phyloP scores from a whole-genome alignment of 2,888 invertebrate species.

The Pachycephus smyrnensis region DNA sequence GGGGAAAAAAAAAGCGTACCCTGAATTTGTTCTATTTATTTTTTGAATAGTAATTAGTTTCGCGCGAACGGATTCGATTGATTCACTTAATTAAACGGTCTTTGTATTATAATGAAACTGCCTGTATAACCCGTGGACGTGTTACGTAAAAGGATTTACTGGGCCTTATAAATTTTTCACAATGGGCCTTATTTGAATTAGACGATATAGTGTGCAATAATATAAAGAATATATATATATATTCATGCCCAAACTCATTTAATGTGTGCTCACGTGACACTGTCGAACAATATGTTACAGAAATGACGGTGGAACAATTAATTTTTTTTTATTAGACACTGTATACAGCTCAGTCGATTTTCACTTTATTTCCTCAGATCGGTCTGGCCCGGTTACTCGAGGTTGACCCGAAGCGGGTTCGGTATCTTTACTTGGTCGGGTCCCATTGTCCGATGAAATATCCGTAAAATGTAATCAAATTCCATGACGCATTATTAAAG shows the following conservation, averaged over 20 bases:
- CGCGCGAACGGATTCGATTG: not conserved
- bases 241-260: not conserved
- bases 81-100: not conserved
- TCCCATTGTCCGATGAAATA: not conserved
- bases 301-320: not conserved
- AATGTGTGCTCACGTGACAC: not conserved
- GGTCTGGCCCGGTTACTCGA: not conserved
- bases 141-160: not conserved
- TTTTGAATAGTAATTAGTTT: not conserved
- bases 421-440: not conserved
- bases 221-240: no score
- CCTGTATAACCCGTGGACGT: not conserved
- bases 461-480: slow-evolving; percentile 24
- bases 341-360: slow-evolving; percentile 3
- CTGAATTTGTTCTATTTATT: no score
- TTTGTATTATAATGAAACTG: not conserved
- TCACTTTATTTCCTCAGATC: slow-evolving; percentile 5
- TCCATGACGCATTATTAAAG: slow-evolving; percentile 21
- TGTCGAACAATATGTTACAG: not conserved
- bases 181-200: not conserved
- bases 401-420: not conserved
- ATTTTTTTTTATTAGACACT: not conserved
- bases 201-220: no score
- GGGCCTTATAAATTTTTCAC: not conserved
- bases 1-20: no score